Evolutionary conservation across 1,140 invertebrate genomes (phyloP), one percentile per base, ranked within the genome.

Genomic region (Piezodorus guildinii): DNA sequence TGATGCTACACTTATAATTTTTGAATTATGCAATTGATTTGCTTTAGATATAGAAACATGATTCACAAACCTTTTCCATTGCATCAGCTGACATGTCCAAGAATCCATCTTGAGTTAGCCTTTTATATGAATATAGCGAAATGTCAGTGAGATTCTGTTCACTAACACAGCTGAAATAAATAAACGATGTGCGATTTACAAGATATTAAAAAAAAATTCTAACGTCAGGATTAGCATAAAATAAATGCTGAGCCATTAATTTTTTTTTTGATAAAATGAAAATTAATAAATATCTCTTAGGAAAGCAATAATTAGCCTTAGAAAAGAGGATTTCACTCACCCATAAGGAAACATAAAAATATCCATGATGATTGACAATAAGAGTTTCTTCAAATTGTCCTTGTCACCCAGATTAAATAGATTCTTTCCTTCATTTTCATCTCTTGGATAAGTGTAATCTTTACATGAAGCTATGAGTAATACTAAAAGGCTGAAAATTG

Each of bases 331-430:
- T 19, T 21, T 12, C 16, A 71, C 67, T 75, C 78, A 91, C 87
- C 87, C 86, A 75, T 94, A 96, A 45, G 91, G 90, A 25, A 95
- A 74, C 4, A 95, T 73, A 3, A 96, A 73, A 27, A 94, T 78
- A 76, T 95, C 90, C 63, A 91, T 80, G 68, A 93, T 81, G 74
- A 89, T 85, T 65, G 84, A 83, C 14, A 90, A 73, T 21, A 95
- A 80, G 65, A 87, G 77, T 62, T 83, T 83, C 10, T 81, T 75
- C 44, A 88, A 76, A 66, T 82, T 78, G 23, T 83, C 83, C 69
- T 83, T 81, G 61, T 85, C 81, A 68, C 79, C 77, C 10, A 88
- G 72, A 79, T 78, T 45, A 71, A 88, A 81, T 30, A 83, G 74
- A 17, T 78, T 75, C 34, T 80, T 74, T 62, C 82, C 75, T 72